A percentile compares a stretch with the other conserved stretches of the same genome.
Conservation (phyloP, 2,888 invertebrate genomes). For the Strigamia maritima region DNA sequence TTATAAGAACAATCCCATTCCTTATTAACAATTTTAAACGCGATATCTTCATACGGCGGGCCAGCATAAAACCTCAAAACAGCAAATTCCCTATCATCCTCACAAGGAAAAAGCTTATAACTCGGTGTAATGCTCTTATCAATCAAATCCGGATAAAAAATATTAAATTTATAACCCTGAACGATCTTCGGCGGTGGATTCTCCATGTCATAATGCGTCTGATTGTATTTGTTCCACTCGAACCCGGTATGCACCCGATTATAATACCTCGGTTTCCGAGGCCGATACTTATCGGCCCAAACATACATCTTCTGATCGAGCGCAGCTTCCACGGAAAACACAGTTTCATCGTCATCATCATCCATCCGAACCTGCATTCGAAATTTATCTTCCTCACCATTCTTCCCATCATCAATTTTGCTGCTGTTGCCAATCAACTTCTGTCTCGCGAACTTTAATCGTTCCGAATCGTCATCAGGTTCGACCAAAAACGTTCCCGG, state of each 20-base stretch:
- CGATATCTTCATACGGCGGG: constrained; percentile 98
- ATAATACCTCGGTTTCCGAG: constrained; percentile 95
- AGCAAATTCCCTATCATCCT: constrained; percentile 91
- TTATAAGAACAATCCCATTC: constrained; percentile 99
- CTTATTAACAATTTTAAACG: constrained; percentile 96
- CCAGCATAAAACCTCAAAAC: constrained; percentile 96
- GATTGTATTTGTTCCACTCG: too few species aligned
- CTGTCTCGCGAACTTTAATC: constrained; percentile 67
- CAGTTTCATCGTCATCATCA: constrained; percentile 83
- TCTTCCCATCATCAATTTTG: too few species aligned
- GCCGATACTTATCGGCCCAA: constrained; percentile 98
- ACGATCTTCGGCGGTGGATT: constrained; percentile 99
- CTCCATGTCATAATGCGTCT: constrained; percentile 99
- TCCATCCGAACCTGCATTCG: constrained; percentile 72
- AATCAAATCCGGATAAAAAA: constrained; percentile 98
- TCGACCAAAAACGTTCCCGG: neutral
- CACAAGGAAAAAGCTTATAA: constrained; percentile 85
- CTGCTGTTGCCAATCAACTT: constrained; percentile 62
- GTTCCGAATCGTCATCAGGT: neutral
- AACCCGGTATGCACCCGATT: constrained; percentile 80
- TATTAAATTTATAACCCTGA: constrained; percentile 99
- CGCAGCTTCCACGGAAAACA: constrained; percentile 89
- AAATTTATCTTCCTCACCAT: too few species aligned
- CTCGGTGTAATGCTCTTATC: constrained; percentile 88
- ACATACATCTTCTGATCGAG: too few species aligned